Percentiles rank a stretch among this genome's conserved stretches.
Evolutionary conservation across 2,888 invertebrate genomes (phyloP).

Genomic region (Anthrax anthrax): DNA sequence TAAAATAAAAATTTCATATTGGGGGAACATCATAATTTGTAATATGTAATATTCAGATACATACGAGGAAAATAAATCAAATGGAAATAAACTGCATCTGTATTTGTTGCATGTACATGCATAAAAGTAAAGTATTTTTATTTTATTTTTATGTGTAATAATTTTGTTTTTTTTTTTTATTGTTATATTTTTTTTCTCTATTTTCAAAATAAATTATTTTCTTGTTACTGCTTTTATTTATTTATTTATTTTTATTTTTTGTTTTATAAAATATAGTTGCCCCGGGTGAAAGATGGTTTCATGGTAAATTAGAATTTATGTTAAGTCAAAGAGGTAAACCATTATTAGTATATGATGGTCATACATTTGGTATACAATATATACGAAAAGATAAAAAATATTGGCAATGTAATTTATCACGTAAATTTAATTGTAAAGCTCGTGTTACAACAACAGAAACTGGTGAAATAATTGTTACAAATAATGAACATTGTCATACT

Average conservation of each 20-base stretch:
- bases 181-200: not conserved
- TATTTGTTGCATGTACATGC: no score
- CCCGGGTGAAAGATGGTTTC: slow-evolving; percentile 35
- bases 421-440: slow-evolving; percentile 36
- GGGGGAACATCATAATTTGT: no score
- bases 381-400: slow-evolving; percentile 36
- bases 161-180: not conserved
- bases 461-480: slow-evolving; percentile 31
- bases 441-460: slow-evolving; percentile 34
- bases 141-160: no score
- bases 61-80: no score
- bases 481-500: slow-evolving; percentile 36
- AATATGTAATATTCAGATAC: no score
- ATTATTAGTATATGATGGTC: slow-evolving; percentile 33
- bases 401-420: slow-evolving; percentile 35
- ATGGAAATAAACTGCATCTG: no score
- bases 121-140: no score
- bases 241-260: not conserved
- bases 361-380: slow-evolving; percentile 35
- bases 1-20: no score
- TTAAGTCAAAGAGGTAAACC: slow-evolving; percentile 35
- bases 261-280: slow-evolving; percentile 22
- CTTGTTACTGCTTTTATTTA: no score
- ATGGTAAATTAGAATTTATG: slow-evolving; percentile 36
- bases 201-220: no score